Base-by-base conservation (phyloP, 2,113 vertebrate genomes). In the Holacanthus passer region DNA sequence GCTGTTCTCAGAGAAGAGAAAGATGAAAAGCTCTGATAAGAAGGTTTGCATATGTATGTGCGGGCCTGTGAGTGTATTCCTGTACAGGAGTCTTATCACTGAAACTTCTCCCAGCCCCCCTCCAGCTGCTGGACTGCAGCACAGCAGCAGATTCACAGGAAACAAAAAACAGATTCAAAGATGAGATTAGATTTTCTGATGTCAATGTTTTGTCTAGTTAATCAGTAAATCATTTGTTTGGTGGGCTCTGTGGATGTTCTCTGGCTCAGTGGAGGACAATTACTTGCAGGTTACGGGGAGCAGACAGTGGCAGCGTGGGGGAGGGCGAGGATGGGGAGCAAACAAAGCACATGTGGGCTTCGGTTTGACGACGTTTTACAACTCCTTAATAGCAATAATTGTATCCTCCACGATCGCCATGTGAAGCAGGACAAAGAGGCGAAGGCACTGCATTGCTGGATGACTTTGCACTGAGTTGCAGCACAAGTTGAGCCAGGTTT, bases 161-260 rank as follows among this genome's bases (percentile, higher is more conserved):
- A 74, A 45, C n/a, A 55, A 2, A 8, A 5, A 27, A 50, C 12
- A 70, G 70, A 76, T 59, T 60, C 53, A 2, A 7, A 13, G 19
- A 12, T 29, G 19, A 73, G 87, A 77, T 86, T 50, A 59, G 41
- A 27, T 27, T 9, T 67, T 16, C 45, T 16, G 14, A 70, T 41
- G 35, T 50, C 8, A n/a, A 0, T 85, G 88, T 91, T 91, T 85
- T 73, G 87, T 89, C 88, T 89, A 7, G 64, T 69, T 77, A 73
- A 75, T 76, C 68, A 79, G 79, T 76, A 73, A 81, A 84, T 73
- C 19, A 27, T 58, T 64, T 76, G 58, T 77, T 76, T 58, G 27
- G 35, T 7, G 70, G 52, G 73, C 69, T 89, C 66, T 65, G 68
- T 48, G 55, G 79, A 77, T 52, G 45, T 53, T 45, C 19, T 20